Evolutionary conservation across 2,113 vertebrate genomes (phyloP), one percentile per base, ranked within the genome.

Genomic region (Cavia porcellus): DNA sequence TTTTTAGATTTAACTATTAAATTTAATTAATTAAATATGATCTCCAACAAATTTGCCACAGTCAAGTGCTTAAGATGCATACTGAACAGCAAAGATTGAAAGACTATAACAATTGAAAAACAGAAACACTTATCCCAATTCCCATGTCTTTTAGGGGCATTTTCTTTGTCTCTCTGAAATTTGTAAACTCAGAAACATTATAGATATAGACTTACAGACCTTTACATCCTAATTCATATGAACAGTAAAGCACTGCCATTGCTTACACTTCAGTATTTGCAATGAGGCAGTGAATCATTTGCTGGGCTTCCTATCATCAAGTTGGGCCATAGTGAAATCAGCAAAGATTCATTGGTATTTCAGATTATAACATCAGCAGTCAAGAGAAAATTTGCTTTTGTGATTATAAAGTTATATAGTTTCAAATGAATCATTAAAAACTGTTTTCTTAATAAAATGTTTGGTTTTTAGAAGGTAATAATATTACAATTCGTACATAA

Each of bases 341-440:
- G 19, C 22, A 57, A 77, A 85, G 68, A 75, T 52, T 42, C 92
- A 83, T 94, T 62, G 74, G 77, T n/a, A 32, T 45, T 64, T 94
- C 47, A 66, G 35, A 55, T 77, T 75, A 57, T 0, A 47, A 25
- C 4, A 77, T 77, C 47, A 55, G 42, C 35, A 72, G 55, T 74
- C 28, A 47, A 87, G 45, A 82, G 14, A 25, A 95, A 81, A 80
- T 61, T 87, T 87, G 50, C 52, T 93, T 93, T 75, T 75, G 11
- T 81, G 52, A 88, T 96, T 88, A 82, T 50, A 85, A 90, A 95
- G 45, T 28, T 45, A 92, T 42, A 1, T 3, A 66, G 25, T 89
- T 92, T 89, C 79, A 95, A 92, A 85, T 38, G 11, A 68, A 74
- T 83, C 5, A 89, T 72, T 77, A 62, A 77, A 50, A 82, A 24